These are phyloP conservation scores for Carcharodon carcharias DNA, from an alignment of 2,797 vertebrate genomes.

Conservation along the genomic window DNA sequence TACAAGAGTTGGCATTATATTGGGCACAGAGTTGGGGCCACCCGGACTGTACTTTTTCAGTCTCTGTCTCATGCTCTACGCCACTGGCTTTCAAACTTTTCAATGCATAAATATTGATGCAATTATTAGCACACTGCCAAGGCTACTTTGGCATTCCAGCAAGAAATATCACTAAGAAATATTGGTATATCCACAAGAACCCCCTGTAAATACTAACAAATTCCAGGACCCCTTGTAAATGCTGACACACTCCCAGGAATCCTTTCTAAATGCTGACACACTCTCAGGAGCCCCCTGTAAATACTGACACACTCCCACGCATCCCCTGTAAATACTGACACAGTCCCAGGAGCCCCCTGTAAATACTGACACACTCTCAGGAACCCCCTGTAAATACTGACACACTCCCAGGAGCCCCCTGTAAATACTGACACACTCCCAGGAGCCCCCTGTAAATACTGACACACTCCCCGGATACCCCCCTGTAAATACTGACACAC, in stretches of 20 bases:
- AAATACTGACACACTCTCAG: too few species aligned
- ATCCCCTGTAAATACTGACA: too few species aligned
- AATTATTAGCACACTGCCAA: neutral
- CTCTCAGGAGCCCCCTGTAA: too few species aligned
- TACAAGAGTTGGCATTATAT: neutral
- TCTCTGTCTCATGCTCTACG: neutral
- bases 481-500: neutral
- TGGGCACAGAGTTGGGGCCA: neutral
- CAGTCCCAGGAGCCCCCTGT: too few species aligned
- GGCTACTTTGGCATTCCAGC: neutral
- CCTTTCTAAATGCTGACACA: too few species aligned
- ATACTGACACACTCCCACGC: too few species aligned
- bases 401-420: too few species aligned
- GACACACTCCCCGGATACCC: neutral
- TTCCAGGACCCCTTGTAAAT: too few species aligned
- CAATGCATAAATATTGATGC: neutral
- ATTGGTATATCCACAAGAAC: too few species aligned
- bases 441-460: too few species aligned
- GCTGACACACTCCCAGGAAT: neutral
- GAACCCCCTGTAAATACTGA: too few species aligned
- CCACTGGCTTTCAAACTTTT: neutral
- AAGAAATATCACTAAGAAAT: neutral
- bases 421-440: too few species aligned
- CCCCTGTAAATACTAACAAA: neutral
- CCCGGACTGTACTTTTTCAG: neutral